A percentile compares a stretch with the other conserved stretches of the same genome.
Evolutionary conservation across 2,888 invertebrate genomes (phyloP).

Genomic region (Spilarctia lutea): DNA sequence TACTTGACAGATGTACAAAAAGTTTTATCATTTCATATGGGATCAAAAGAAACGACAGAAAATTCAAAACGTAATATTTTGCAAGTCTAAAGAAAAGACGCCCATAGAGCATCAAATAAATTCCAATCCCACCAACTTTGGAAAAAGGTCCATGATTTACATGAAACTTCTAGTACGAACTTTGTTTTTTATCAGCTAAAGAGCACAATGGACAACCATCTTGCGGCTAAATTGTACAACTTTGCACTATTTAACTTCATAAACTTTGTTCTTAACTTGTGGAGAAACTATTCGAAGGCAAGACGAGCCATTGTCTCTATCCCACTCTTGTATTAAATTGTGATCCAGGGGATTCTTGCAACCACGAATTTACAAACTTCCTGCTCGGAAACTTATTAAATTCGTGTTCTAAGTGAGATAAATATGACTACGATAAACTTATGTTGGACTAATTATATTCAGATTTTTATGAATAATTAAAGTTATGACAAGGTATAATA

Average conservation of each 20-base stretch:
- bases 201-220: conserved; percentile 63
- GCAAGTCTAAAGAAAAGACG: conserved; percentile 15
- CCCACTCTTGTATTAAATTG: conserved; percentile 55
- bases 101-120: conserved; percentile 34
- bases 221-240: conserved; percentile 75
- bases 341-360: conserved; percentile 41
- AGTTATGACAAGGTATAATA: not conserved
- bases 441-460: not conserved
- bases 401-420: conserved; percentile 26
- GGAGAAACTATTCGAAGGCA: conserved; percentile 62
- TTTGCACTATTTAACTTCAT: conserved; percentile 76
- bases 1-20: not conserved
- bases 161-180: conserved; percentile 53
- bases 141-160: conserved; percentile 58
- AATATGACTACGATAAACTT: not conserved
- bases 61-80: conserved; percentile 33
- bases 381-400: conserved; percentile 54
- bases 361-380: conserved; percentile 50
- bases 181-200: conserved; percentile 61
- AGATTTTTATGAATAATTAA: not conserved
- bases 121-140: conserved; percentile 43
- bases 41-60: conserved; percentile 22
- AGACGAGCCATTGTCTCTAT: conserved; percentile 64
- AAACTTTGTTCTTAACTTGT: conserved; percentile 63
- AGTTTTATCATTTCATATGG: not conserved